phyloP scores from a whole-genome alignment of 2,888 invertebrate genomes.

The Balanococcus diminutus region DNA sequence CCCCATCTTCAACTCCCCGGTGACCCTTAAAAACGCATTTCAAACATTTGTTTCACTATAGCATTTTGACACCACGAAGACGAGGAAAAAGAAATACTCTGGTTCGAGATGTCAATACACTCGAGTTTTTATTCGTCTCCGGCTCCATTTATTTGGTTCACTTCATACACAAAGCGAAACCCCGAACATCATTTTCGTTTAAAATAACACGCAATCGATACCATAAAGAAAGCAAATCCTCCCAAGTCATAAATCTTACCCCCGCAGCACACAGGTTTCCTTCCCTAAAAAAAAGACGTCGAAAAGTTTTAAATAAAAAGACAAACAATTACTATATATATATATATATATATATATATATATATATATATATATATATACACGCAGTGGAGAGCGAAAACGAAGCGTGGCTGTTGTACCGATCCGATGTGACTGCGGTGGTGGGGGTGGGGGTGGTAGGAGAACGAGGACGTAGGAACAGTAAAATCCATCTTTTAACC shows the following conservation, averaged over 20 bases:
- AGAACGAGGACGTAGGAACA: not conserved
- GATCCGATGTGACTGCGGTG: not conserved
- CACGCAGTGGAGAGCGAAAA: not conserved
- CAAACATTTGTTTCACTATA: not conserved
- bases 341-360: too few relatives aligned
- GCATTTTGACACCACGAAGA: not conserved
- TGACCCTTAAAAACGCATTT: not conserved
- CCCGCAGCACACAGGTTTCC: not conserved
- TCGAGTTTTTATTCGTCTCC: slow-evolving; percentile 18
- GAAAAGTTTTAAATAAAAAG: slow-evolving; percentile 25
- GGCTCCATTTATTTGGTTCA: not conserved
- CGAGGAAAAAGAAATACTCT: not conserved
- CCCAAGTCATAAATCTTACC: slow-evolving; percentile 18
- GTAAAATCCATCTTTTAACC: slow-evolving; percentile 24
- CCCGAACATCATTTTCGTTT: not conserved
- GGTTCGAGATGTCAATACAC: not conserved
- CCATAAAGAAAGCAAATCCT: not conserved
- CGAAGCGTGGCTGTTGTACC: not conserved
- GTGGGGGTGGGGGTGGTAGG: not conserved
- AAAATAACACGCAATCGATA: slow-evolving; percentile 1
- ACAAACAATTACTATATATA: slow-evolving; percentile 36
- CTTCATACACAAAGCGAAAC: not conserved
- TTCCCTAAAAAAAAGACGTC: not conserved
- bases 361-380: too few relatives aligned
- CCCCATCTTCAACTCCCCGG: not conserved